Percentiles rank a stretch among this genome's conserved stretches.
These are phyloP conservation scores for Sebastes iracundus DNA, from an alignment of 2,797 vertebrate species.

Conservation along the genomic window DNA sequence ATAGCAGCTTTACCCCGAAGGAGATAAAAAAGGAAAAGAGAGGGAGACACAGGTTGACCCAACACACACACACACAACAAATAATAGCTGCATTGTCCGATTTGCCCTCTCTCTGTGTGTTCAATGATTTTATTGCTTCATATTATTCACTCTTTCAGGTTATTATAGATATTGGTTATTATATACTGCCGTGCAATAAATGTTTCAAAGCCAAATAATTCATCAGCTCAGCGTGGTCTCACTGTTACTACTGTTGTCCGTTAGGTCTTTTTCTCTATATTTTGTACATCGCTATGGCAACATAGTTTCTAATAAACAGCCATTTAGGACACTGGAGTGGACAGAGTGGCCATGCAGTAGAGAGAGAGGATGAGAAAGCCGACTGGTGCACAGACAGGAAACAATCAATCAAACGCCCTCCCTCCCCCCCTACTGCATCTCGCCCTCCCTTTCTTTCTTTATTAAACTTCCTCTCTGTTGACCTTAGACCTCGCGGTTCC, in stretches of 20 bases:
- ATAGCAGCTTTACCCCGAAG: slow-evolving; percentile 35
- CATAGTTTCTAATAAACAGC: slow-evolving; percentile 13
- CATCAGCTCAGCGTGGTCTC: not conserved
- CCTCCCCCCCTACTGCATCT: not conserved
- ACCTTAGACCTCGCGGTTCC: slow-evolving; percentile 60
- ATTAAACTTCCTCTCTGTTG: slow-evolving; percentile 73
- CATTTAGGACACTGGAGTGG: slow-evolving; percentile 4
- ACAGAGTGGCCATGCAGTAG: not conserved
- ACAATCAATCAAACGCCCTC: slow-evolving; percentile 66
- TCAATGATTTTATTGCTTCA: slow-evolving; percentile 32
- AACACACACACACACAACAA: not conserved
- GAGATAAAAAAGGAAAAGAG: slow-evolving; percentile 12
- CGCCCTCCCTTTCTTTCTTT: slow-evolving; percentile 54
- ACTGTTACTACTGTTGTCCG: not conserved
- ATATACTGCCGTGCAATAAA: slow-evolving; percentile 9
- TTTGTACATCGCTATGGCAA: slow-evolving; percentile 24
- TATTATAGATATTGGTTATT: slow-evolving; percentile 13
- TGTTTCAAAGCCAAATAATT: slow-evolving; percentile 33
- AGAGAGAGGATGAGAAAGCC: slow-evolving; percentile 29
- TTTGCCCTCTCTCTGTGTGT: slow-evolving; percentile 34
- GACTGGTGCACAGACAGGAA: slow-evolving; percentile 65
- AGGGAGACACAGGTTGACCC: slow-evolving; percentile 13
- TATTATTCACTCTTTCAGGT: slow-evolving; percentile 22
- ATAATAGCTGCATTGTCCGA: slow-evolving; percentile 13
- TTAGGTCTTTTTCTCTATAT: not conserved